A percentile compares a stretch with the other conserved stretches of the same genome.
Conservation (phyloP, 2,888 invertebrate species). For the Dolichopus griseipennis region DNA sequence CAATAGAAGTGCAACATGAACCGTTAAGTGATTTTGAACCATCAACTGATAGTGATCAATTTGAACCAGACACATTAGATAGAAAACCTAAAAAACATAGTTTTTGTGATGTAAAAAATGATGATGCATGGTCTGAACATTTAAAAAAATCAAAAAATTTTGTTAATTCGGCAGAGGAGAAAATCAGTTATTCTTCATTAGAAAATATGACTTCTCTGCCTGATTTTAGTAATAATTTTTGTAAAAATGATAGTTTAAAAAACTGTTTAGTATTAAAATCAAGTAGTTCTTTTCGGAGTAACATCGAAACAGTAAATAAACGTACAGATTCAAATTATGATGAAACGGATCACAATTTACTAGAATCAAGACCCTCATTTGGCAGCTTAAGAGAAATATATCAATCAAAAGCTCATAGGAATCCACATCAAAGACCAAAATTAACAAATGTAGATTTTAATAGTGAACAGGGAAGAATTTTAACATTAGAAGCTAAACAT, state of each 20-base stretch:
- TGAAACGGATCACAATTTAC: slow-evolving; percentile 16
- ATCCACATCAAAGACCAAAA: slow-evolving; percentile 42
- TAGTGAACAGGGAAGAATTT: slow-evolving; percentile 46
- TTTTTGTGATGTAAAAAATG: slow-evolving; percentile 37
- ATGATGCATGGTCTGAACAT: slow-evolving; percentile 48
- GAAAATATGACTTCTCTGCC: slow-evolving; percentile 32
- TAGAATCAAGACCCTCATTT: slow-evolving; percentile 40
- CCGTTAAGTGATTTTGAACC: slow-evolving; percentile 66
- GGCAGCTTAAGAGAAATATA: slow-evolving; percentile 67
- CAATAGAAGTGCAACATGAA: slow-evolving; percentile 75
- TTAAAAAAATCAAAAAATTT: slow-evolving; percentile 44
- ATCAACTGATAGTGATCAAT: slow-evolving; percentile 57
- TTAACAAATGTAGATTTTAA: slow-evolving; percentile 25
- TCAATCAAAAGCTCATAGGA: slow-evolving; percentile 52
- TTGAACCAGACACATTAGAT: slow-evolving; percentile 79
- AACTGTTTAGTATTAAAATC: slow-evolving; percentile 56
- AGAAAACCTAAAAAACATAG: slow-evolving; percentile 59
- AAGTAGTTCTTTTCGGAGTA: slow-evolving; percentile 61
- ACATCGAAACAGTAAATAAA: slow-evolving; percentile 26
- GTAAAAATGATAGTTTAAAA: slow-evolving; percentile 20
- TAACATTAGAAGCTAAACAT: slow-evolving; percentile 65
- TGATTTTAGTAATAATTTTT: slow-evolving; percentile 29
- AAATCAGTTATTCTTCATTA: slow-evolving; percentile 25
- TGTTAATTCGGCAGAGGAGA: slow-evolving; percentile 32
- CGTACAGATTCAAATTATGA: not conserved